phyloP scores from a whole-genome alignment of 2,888 invertebrate genomes.

The Ditylenchus weischeri region DNA sequence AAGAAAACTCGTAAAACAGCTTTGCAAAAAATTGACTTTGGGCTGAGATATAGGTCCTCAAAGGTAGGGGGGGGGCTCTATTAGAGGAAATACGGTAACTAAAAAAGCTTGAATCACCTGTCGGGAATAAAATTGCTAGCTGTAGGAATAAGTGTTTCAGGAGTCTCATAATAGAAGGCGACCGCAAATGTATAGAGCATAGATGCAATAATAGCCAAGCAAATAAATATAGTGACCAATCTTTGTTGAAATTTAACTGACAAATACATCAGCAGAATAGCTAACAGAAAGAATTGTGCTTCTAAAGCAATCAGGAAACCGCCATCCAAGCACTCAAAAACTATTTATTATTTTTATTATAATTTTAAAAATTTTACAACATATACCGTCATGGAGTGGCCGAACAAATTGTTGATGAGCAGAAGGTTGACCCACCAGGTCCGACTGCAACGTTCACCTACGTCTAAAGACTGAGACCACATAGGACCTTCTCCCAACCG shows the following conservation, averaged over 20 bases:
- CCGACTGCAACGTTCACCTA: slow-evolving; percentile 43
- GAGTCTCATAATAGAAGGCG: slow-evolving; percentile 21
- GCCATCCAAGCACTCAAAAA: slow-evolving; percentile 51
- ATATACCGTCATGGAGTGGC: slow-evolving; percentile 45
- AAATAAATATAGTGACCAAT: slow-evolving; percentile 5
- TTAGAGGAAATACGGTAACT: no score
- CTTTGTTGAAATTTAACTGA: slow-evolving; percentile 19
- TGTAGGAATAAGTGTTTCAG: slow-evolving; percentile 38
- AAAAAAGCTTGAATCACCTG: not conserved
- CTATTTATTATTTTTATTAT: not conserved
- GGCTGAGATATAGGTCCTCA: no score
- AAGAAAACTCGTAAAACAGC: no score
- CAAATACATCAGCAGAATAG: slow-evolving; percentile 31
- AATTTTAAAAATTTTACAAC: not conserved
- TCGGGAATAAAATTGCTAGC: slow-evolving; percentile 11
- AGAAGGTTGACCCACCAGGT: slow-evolving; percentile 57
- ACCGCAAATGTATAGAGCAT: slow-evolving; percentile 30
- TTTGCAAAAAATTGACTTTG: no score
- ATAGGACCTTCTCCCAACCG: slow-evolving; percentile 53
- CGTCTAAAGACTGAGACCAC: slow-evolving; percentile 52
- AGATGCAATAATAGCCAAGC: slow-evolving; percentile 21
- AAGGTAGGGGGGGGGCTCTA: no score
- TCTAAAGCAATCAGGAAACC: slow-evolving; percentile 53
- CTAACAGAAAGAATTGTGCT: slow-evolving; percentile 49
- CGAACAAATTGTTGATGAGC: slow-evolving; percentile 57